Percentiles rank a stretch among this genome's conserved stretches.
Conservation (phyloP, 2,888 invertebrate species). For the Sarcophaga caerulescens region DNA sequence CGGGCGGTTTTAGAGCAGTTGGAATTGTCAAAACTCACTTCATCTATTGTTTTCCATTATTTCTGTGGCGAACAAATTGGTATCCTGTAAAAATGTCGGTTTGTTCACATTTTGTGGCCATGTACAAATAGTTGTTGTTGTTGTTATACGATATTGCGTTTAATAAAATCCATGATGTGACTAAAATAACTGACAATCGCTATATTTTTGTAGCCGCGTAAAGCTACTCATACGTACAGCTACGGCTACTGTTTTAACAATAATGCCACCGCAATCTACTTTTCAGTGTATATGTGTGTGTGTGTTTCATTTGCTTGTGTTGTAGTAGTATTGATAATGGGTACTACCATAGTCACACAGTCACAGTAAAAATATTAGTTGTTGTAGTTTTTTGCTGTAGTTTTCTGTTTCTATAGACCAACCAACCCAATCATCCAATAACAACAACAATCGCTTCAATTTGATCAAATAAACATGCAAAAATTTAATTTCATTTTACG, state of each 20-base stretch:
- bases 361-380: constrained; percentile 1
- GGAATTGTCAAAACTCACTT: neutral
- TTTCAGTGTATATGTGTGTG: neutral
- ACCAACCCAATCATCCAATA: neutral
- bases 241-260: neutral
- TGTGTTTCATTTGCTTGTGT: neutral
- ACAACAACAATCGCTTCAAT: constrained; percentile 17
- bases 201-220: neutral
- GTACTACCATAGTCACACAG: no score
- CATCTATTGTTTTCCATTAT: constrained; percentile 41
- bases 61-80: constrained; percentile 39
- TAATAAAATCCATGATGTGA: neutral
- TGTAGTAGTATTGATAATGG: no score
- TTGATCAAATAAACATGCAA: constrained; percentile 21
- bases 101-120: constrained; percentile 57
- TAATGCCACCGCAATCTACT: neutral
- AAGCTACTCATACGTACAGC: neutral
- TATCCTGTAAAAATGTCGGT: constrained; percentile 43
- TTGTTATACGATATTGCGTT: constrained; percentile 53
- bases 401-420: neutral
- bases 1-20: no score
- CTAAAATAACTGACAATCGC: constrained; percentile 31
- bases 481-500: neutral
- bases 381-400: neutral
- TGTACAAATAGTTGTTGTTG: neutral